Conservation (phyloP, 2,888 invertebrate genomes). For the Pterostichus niger region DNA sequence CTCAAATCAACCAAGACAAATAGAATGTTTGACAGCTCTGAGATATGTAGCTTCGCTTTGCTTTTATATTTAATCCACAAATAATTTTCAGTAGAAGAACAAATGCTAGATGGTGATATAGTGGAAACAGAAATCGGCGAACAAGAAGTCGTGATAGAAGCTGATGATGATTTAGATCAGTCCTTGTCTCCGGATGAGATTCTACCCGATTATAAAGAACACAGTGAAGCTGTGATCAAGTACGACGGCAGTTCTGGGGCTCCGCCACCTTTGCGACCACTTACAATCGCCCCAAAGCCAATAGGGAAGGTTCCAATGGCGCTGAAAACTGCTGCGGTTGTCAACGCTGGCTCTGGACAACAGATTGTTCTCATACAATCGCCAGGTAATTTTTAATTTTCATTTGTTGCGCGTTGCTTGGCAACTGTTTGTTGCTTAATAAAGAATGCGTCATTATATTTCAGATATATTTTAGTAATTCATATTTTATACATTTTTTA, state of each 20-base stretch:
- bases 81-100: slow-evolving; percentile 57
- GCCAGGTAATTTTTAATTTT: slow-evolving; percentile 70
- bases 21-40: neutral
- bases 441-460: too few species aligned
- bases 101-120: slow-evolving; percentile 66
- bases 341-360: slow-evolving; percentile 74
- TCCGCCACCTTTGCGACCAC: slow-evolving; percentile 75
- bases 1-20: too few species aligned
- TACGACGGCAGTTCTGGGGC: slow-evolving; percentile 43
- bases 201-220: slow-evolving; percentile 71
- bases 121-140: slow-evolving; percentile 70
- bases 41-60: neutral
- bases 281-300: slow-evolving; percentile 80
- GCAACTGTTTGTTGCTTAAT: neutral
- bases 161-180: slow-evolving; percentile 74
- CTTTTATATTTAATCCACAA: neutral
- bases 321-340: slow-evolving; percentile 72
- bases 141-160: slow-evolving; percentile 74
- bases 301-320: slow-evolving; percentile 72
- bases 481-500: too few species aligned
- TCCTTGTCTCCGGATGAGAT: slow-evolving; percentile 72
- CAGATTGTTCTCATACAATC: slow-evolving; percentile 78
- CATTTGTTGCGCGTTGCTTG: neutral
- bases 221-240: neutral
- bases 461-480: too few species aligned